Base-by-base conservation (phyloP, 2,797 vertebrate genomes). In the Pseudocheirus occidentalis region DNA sequence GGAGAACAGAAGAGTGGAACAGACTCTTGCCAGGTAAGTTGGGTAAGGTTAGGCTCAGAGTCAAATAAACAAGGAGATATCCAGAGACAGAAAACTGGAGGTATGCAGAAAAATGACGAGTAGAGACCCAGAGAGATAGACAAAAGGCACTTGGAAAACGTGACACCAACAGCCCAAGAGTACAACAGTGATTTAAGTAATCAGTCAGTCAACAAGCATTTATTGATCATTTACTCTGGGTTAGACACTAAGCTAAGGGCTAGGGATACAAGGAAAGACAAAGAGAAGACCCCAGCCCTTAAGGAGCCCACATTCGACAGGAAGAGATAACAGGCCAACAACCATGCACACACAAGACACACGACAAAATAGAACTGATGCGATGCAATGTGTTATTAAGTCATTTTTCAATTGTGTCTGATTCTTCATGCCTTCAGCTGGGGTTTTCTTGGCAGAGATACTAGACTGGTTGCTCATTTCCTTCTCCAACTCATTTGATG, bases 21-120 rank as follows among this genome's bases (percentile, higher is more conserved):
- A 27, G 98, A 98, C 21, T 94, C 98, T 90, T 98, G 98, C 91
- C 97, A 98, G 98, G 98, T 98, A 95, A 98, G 95, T 5, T n/a
- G 0, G 0, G 57, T 90, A 28, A 53, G 40, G 52, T 0, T 57
- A 5, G 55, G 1, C 11, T 24, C 16, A 59, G 0, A 18, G 21
- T 52, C 1, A 10, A 62, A 62, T 7, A 27, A 46, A n/a, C 27
- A 62, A 56, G 34, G 89, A 91, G 7, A 50, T 9, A 16, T 16
- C 27, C 50, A 46, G 90, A 93, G 62, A 56, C n/a, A 52, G 28
- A 0, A 58, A 90, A 56, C 50, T 28, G 90, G 59, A 93, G 14
- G 0, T 1, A 53, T 28, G 0, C 6, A 27, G 18, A 28, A 31
- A 46, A 81, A 27, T 50, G 5, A 0, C 91, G 21, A 54, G 0